Evolutionary conservation across 2,888 invertebrate genomes (phyloP).

Genomic region (Orchestes rusci): DNA sequence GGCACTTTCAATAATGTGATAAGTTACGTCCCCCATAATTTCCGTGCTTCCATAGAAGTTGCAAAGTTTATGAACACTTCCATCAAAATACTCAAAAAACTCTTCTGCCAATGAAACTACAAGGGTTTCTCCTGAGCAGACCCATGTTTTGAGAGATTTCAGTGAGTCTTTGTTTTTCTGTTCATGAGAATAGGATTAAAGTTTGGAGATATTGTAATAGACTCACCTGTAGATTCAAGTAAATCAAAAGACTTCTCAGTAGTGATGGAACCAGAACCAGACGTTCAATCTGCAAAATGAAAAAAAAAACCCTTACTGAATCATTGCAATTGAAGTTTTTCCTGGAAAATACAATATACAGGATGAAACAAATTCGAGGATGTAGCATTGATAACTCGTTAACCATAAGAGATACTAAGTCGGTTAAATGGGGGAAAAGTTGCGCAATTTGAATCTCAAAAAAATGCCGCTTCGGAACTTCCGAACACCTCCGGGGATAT

Average conservation of each 20-base stretch:
- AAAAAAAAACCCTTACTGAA: conserved; percentile 13
- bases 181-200: not conserved
- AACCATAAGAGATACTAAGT: too few relatives aligned
- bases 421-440: too few relatives aligned
- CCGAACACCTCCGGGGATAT: too few relatives aligned
- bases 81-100: conserved; percentile 64
- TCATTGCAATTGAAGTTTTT: too few relatives aligned
- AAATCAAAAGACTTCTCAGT: conserved; percentile 70
- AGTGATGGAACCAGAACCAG: conserved; percentile 80
- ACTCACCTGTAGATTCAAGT: conserved; percentile 53
- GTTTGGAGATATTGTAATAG: not conserved
- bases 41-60: conserved; percentile 92
- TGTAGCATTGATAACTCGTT: too few relatives aligned
- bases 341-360: too few relatives aligned
- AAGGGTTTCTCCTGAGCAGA: conserved; percentile 82
- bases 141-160: conserved; percentile 63
- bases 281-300: conserved; percentile 58
- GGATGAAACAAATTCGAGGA: too few relatives aligned
- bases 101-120: conserved; percentile 61
- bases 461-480: too few relatives aligned
- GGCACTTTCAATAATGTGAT: conserved; percentile 56
- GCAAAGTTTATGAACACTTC: conserved; percentile 58
- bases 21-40: conserved; percentile 87
- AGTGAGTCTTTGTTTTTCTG: conserved; percentile 50
- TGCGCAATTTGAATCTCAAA: too few relatives aligned